Conservation (phyloP, 1,140 invertebrate genomes). For the Archegozetes longisetosus region DNA sequence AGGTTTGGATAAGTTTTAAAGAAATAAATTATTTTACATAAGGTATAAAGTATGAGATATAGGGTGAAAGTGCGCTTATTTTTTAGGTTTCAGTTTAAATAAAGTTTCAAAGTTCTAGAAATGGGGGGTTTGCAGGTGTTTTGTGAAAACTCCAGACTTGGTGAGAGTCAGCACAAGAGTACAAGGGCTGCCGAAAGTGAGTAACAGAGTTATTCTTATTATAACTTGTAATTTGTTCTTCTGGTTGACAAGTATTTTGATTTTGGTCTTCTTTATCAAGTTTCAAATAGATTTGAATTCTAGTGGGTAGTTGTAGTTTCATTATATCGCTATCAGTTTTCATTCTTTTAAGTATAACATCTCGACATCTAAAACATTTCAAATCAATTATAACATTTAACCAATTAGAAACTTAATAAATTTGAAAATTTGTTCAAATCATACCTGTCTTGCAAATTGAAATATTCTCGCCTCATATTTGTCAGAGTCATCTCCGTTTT, state of each 20-base stretch:
- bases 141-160: background rate
- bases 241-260: background rate
- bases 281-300: slow-evolving; percentile 24
- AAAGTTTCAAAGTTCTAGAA: background rate
- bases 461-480: slow-evolving; percentile 40
- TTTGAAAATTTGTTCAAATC: background rate
- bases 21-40: too few relatives aligned
- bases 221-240: background rate
- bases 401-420: background rate
- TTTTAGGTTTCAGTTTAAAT: too few relatives aligned
- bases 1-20: too few relatives aligned
- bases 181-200: background rate
- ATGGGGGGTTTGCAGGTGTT: background rate
- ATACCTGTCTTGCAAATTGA: slow-evolving; percentile 45
- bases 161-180: background rate
- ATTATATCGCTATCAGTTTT: slow-evolving; percentile 22
- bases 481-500: slow-evolving; percentile 52
- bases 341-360: slow-evolving; percentile 23
- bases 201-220: slow-evolving; percentile 2
- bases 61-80: too few relatives aligned
- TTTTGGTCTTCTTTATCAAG: background rate
- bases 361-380: background rate
- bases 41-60: too few relatives aligned
- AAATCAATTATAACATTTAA: background rate
- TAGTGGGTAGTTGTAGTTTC: slow-evolving; percentile 26